These are phyloP conservation scores for Salpingus planirostris DNA, from an alignment of 2,888 invertebrate species.

Conservation along the genomic window DNA sequence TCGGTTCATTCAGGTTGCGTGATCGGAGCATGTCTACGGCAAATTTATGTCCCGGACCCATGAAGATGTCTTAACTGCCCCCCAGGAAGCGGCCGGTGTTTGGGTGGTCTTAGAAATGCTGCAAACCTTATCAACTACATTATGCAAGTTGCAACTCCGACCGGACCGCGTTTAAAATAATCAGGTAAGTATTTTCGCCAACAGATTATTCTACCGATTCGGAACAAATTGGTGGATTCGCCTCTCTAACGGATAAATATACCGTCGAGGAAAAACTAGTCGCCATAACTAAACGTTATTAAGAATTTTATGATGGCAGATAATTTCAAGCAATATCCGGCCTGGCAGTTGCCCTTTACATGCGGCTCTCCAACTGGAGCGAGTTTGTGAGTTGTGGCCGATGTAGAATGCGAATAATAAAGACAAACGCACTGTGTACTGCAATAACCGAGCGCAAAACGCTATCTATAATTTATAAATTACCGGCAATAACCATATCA, in stretches of 20 bases:
- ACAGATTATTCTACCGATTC: too few relatives aligned
- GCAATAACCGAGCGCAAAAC: slow-evolving; percentile 9
- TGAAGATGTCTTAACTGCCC: slow-evolving; percentile 39
- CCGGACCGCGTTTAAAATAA: slow-evolving; percentile 29
- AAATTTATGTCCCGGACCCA: slow-evolving; percentile 38
- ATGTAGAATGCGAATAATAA: too few relatives aligned
- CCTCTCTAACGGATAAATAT: too few relatives aligned
- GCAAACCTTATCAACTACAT: slow-evolving; percentile 20
- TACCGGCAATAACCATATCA: slow-evolving; percentile 18
- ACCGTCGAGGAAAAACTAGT: too few relatives aligned
- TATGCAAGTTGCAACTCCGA: slow-evolving; percentile 28
- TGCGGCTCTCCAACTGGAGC: too few relatives aligned
- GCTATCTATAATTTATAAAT: slow-evolving; percentile 21
- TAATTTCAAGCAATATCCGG: too few relatives aligned
- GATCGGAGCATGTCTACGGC: slow-evolving; percentile 33
- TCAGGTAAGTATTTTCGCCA: too few relatives aligned
- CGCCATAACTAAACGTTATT: too few relatives aligned
- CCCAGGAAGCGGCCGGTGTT: slow-evolving; percentile 38
- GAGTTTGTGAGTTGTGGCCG: too few relatives aligned
- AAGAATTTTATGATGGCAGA: too few relatives aligned
- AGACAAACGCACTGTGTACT: slow-evolving; percentile 8
- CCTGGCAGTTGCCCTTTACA: too few relatives aligned
- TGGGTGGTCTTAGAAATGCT: slow-evolving; percentile 32
- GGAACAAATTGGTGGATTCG: too few relatives aligned
- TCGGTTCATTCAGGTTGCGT: slow-evolving; percentile 35